Evolutionary conservation across 2,797 vertebrate species (phyloP).

Genomic region (Coregonus sp.): DNA sequence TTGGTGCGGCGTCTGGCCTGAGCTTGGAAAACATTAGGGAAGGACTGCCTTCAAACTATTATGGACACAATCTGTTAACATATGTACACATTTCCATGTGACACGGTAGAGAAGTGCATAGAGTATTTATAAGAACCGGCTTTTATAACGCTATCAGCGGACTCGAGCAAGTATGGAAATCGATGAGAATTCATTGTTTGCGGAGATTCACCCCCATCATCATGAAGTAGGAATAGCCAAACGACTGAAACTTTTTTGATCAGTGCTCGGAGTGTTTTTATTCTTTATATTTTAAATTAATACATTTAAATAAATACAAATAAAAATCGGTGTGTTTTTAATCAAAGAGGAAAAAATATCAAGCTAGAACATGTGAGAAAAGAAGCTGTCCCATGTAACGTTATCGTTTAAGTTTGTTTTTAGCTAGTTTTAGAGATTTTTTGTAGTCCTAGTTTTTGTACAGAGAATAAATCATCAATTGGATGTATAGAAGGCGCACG

Average conservation of each 20-base stretch:
- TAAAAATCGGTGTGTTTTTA: neutral
- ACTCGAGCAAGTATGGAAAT: constrained; percentile 38
- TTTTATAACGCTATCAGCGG: constrained; percentile 14
- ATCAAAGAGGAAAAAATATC: neutral
- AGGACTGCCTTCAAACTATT: constrained; percentile 31
- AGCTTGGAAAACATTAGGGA: constrained; percentile 49
- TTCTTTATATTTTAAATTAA: neutral
- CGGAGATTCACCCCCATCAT: constrained; percentile 22
- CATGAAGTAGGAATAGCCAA: constrained; percentile 24
- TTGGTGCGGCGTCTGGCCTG: constrained; percentile 1
- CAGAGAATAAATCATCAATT: neutral
- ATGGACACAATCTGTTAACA: constrained; percentile 14
- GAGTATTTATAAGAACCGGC: constrained; percentile 41
- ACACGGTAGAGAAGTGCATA: constrained; percentile 19
- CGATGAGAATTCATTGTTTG: constrained; percentile 28
- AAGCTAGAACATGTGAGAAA: neutral
- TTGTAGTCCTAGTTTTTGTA: neutral
- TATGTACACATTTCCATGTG: constrained; percentile 39
- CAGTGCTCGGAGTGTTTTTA: neutral
- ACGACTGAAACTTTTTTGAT: constrained; percentile 27
- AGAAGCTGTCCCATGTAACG: neutral
- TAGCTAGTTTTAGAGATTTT: neutral
- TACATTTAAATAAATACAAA: neutral
- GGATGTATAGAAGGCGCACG: neutral
- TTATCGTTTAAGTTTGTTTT: neutral